Evolutionary conservation across 2,888 invertebrate genomes (phyloP), one percentile per base, ranked within the genome.

Genomic region (Tupiocoris notatus): DNA sequence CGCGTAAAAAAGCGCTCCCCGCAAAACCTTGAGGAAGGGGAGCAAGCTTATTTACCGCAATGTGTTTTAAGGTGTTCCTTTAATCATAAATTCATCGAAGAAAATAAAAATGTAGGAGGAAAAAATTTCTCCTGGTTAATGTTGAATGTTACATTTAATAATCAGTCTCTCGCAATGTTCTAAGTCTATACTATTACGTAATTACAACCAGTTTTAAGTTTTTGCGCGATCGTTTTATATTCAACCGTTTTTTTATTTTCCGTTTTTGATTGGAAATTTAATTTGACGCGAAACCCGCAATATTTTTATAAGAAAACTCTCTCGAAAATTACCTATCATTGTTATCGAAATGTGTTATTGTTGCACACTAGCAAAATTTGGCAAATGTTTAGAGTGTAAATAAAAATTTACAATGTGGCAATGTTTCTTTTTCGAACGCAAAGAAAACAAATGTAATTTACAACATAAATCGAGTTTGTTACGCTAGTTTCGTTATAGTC

Each of bases 121-220:
- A 56, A 67, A 57, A 63, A 17, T 20, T 59, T 59, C 70, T 70
- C 17, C 3, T 23, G 25, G 59, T 70, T 58, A 59, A 59, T 70
- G 70, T 70, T 70, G 20, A 70, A 24, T 70, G 59, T 70, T 59
- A 58, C 25, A 70, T 22, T n/a, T 59, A 70, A 12, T 39, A 7
- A 73, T 63, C 73, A 73, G 73, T 63, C 73, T 58, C 24, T 73
- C 22, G 16, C 17, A 65, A 62, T 39, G 39, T 62, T 62, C 25
- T 73, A 6, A 73, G 73, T 73, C 73, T 73, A 73, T 73, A 73
- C 73, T 73, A 73, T 73, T 73, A 73, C 73, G 73, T 22, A 23
- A 73, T 73, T 66, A 54, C 9, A 7, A 63, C 16, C 25, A n/a
- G 3, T 1, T 17, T 20, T 67, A 56, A 1, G 17, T 67, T 67